phyloP scores from a whole-genome alignment of 2,113 vertebrate species.

The Sebastes fasciatus region DNA sequence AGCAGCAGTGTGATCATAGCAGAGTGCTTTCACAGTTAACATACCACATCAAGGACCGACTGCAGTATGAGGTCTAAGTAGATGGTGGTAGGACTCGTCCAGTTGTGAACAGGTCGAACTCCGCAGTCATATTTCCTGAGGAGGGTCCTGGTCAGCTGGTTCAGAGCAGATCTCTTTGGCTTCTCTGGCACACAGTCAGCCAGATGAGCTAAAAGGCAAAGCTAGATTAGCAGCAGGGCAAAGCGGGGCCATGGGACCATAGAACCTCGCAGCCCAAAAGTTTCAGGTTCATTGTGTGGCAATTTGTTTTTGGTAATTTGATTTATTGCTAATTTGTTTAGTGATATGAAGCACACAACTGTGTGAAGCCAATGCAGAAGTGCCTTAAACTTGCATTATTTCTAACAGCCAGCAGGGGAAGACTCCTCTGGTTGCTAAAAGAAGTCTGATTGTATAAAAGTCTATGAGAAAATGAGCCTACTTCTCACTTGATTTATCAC shows the following conservation, averaged over 20 bases:
- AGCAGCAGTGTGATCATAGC: not conserved
- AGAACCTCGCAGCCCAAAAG: not conserved
- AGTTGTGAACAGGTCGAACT: constrained; percentile 87
- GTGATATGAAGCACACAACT: not conserved
- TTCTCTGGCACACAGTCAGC: constrained; percentile 70
- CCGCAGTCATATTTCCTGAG: constrained; percentile 86
- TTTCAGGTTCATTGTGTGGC: not conserved
- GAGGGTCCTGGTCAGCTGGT: constrained; percentile 85
- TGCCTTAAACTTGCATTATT: too few relatives aligned
- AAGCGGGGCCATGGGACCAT: not conserved
- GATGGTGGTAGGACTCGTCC: constrained; percentile 83
- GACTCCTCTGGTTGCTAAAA: too few relatives aligned
- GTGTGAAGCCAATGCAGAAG: too few relatives aligned
- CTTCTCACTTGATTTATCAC: too few relatives aligned
- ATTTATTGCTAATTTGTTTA: not conserved
- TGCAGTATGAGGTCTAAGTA: constrained; percentile 87
- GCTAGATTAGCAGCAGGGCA: not conserved
- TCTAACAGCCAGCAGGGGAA: too few relatives aligned
- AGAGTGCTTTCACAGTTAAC: not conserved
- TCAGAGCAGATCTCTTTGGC: constrained; percentile 83
- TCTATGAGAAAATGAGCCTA: too few relatives aligned
- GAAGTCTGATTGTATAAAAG: too few relatives aligned
- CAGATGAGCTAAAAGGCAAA: constrained; percentile 62
- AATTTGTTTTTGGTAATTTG: not conserved
- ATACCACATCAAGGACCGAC: constrained; percentile 89